Conservation (phyloP, 2,113 vertebrate species). For the Dipodomys merriami region DNA sequence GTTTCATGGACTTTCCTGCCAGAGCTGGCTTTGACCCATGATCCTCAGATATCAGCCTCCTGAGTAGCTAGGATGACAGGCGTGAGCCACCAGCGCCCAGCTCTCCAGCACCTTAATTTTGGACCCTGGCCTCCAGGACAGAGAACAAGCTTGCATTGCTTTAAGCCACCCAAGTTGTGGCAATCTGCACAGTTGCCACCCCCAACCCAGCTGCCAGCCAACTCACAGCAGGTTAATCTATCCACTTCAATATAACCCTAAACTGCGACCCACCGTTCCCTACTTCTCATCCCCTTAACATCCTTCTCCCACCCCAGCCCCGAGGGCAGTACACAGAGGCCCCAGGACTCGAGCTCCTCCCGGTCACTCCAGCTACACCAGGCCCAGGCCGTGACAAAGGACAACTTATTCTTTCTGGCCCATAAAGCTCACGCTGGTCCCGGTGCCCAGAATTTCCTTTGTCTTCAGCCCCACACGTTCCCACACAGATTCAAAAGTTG, state of each 20-base stretch:
- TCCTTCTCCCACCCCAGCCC: not conserved
- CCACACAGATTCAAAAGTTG: not conserved
- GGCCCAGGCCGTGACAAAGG: not conserved
- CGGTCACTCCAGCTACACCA: not conserved
- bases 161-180: not conserved
- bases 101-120: not conserved
- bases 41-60: too few species aligned
- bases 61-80: too few species aligned
- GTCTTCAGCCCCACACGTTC: not conserved
- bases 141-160: not conserved
- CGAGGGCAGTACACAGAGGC: not conserved
- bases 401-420: not conserved
- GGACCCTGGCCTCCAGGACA: not conserved
- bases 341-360: not conserved
- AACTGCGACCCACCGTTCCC: not conserved
- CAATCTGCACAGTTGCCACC: not conserved
- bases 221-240: not conserved
- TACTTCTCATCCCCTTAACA: not conserved
- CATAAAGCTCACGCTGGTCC: not conserved
- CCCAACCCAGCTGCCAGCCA: not conserved
- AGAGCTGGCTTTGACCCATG: too few species aligned
- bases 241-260: not conserved
- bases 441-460: not conserved
- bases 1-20: too few species aligned
- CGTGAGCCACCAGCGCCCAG: too few species aligned